Evolutionary conservation across 2,888 invertebrate species (phyloP).

Genomic region (Drosophila neotestacea): DNA sequence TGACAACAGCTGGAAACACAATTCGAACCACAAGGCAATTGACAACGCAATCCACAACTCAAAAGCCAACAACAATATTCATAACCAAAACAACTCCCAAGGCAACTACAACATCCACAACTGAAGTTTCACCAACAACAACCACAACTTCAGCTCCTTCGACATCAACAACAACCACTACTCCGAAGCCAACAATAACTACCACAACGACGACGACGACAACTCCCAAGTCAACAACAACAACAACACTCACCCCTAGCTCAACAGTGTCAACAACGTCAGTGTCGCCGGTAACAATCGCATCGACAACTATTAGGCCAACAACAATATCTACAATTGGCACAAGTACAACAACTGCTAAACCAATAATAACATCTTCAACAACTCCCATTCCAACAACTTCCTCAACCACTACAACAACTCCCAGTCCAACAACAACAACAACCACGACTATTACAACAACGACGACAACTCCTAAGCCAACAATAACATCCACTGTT

Average conservation of each 20-base stretch:
- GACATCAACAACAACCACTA: constrained; percentile 1
- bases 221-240: constrained; percentile 4
- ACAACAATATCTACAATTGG: neutral
- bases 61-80: constrained; percentile 3
- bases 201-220: neutral
- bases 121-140: neutral
- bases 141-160: neutral
- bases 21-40: constrained; percentile 10
- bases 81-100: neutral
- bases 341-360: neutral
- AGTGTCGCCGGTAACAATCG: too few species aligned
- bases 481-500: neutral
- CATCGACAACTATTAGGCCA: neutral
- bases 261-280: neutral
- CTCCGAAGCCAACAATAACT: constrained; percentile 3
- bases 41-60: constrained; percentile 6
- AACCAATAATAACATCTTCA: neutral
- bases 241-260: neutral
- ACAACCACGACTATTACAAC: too few species aligned
- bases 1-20: constrained; percentile 11
- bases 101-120: neutral
- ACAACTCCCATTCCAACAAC: neutral
- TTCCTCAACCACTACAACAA: neutral
- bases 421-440: neutral
- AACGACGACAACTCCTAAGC: neutral